Base-by-base conservation (phyloP, 2,888 invertebrate genomes). In the Scrobipalpa atriplicella region DNA sequence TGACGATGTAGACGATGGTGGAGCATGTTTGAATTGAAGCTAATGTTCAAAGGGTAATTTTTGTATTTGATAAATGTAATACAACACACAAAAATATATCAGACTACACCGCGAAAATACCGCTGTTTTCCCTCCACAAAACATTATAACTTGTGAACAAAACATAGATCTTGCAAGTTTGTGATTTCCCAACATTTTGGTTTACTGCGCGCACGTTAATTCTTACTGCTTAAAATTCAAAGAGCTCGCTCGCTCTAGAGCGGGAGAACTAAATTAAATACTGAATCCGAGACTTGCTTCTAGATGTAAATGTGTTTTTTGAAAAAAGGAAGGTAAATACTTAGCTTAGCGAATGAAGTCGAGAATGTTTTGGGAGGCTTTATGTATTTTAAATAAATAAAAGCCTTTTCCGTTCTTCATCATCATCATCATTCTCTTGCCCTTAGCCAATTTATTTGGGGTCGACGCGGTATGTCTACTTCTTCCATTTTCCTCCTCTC, bases 251-350 rank as follows among this genome's bases (percentile, higher is more conserved):
- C 73, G 60, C 73, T 73, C 72, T 76, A 76, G 78, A 75, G 75
- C 75, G 75, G 76, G 78, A 74, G 78, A 76, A 77, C 73, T 74
- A 78, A 83, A 83, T 82, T 81, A 82, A 82, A 81, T 82, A 82
- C 78, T 74, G 76, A 76, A 72, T 69, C 75, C 38, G 29, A 74
- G 70, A 74, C 76, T 76, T 71, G 72, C 69, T 70, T 67, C 72
- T 73, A 77, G 80, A 81, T 81, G 81, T 78, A 81, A 82, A 82
- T 82, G 52, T 52, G 47, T 7, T 80, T 75, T 75, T 75, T 75
- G 76, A 78, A 73, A 76, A 75, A 69, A 72, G 47, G 60, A 39
- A 61, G 38, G 9, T 9, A 65, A 69, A 66, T 65, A 68, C 36
- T 67, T 68, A 63, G 38, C 38, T 67, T 67, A 63, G 38, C 29